These are phyloP conservation scores for Dromiciops gliroides DNA, from an alignment of 2,113 vertebrate species.

Conservation along the genomic window DNA sequence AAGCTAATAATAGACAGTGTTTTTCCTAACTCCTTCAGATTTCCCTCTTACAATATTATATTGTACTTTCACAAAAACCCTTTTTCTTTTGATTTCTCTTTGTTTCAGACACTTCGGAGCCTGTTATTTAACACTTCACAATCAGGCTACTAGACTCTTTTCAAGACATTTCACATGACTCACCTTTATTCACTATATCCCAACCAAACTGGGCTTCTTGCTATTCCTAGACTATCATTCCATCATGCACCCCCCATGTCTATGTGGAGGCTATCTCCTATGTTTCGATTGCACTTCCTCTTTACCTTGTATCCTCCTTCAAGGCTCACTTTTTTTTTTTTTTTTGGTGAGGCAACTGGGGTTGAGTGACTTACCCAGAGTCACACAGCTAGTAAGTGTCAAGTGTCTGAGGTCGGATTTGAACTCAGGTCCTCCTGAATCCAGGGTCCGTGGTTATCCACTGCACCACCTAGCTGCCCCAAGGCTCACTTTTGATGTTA, in stretches of 20 bases:
- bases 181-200: neutral
- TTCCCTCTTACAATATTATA: neutral
- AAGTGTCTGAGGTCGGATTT: no score
- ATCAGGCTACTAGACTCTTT: neutral
- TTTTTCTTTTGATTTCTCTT: neutral
- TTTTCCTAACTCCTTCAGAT: neutral
- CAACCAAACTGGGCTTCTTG: neutral
- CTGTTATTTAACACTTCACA: neutral
- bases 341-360: no score
- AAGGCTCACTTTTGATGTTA: neutral
- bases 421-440: no score
- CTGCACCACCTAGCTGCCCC: no score
- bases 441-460: no score
- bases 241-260: neutral
- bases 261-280: neutral
- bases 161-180: neutral
- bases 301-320: neutral
- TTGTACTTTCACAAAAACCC: neutral
- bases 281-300: neutral
- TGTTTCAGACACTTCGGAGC: neutral
- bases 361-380: no score
- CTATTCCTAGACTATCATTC: neutral
- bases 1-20: neutral
- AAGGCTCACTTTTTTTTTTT: neutral
- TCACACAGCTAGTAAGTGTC: no score